A percentile compares a stretch with the other conserved stretches of the same genome.
These are phyloP conservation scores for Megalops atlanticus DNA, from an alignment of 2,113 vertebrate genomes.

Conservation along the genomic window DNA sequence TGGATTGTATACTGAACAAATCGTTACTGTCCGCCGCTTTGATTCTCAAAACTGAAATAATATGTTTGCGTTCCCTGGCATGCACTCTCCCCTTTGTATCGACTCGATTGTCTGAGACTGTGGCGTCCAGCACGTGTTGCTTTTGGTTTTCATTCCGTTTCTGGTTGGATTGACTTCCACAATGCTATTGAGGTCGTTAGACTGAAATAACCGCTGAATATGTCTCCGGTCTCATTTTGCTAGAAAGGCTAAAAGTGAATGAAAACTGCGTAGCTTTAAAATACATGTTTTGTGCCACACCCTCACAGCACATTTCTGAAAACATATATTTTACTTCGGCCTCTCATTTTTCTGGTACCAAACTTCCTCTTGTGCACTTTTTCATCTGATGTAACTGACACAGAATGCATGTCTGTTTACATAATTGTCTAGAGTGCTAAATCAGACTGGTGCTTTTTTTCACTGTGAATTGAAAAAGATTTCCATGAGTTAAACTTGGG, in stretches of 20 bases:
- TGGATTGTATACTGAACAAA: slow-evolving; percentile 46
- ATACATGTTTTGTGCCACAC: background rate
- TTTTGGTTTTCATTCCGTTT: background rate
- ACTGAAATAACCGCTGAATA: slow-evolving; percentile 11
- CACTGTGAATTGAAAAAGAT: no score
- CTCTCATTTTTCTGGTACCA: no score
- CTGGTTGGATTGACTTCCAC: slow-evolving; percentile 15
- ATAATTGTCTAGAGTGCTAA: background rate
- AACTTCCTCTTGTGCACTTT: background rate
- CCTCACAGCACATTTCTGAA: background rate
- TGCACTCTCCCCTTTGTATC: slow-evolving; percentile 32
- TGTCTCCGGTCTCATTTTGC: background rate
- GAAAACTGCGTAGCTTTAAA: background rate
- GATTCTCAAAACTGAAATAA: slow-evolving; percentile 50
- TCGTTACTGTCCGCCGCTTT: slow-evolving; percentile 38
- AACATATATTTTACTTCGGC: background rate
- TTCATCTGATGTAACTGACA: background rate
- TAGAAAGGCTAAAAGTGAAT: background rate
- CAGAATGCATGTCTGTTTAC: background rate
- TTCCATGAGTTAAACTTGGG: background rate
- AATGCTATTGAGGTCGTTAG: slow-evolving; percentile 5
- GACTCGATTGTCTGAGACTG: slow-evolving; percentile 31
- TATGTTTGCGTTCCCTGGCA: slow-evolving; percentile 36
- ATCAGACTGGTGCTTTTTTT: background rate
- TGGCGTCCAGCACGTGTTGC: slow-evolving; percentile 14